Evolutionary conservation across 1,140 invertebrate species (phyloP), one percentile per base, ranked within the genome.

Genomic region (Araneus ventricosus): DNA sequence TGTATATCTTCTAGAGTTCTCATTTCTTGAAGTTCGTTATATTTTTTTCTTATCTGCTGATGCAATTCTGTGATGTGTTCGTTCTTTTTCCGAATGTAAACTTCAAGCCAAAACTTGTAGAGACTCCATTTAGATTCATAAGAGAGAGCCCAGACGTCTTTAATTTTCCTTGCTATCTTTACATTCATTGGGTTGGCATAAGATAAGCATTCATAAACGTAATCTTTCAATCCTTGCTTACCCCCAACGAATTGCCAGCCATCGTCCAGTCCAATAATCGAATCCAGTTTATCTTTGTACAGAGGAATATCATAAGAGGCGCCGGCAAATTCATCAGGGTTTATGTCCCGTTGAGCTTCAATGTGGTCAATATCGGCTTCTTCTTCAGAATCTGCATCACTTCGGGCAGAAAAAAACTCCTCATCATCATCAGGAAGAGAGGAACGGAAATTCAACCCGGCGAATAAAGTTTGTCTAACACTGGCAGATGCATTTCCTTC

Each of bases 321-420:
- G 34, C 57, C 57, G 0, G 6, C 61, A 70, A 86, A 92, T 63
- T 91, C 89, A 24, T 59, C 75, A 34, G 57, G 27, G 70, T 86
- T 80, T 30, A 86, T 70, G 8, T 70, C 39, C 8, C 90, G n/a
- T 57, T 82, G n/a, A 30, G 27, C n/a, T 86, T 85, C 59, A 34
- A 85, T 85, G n/a, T 67, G 67, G 2, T 63, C 82, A n/a, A 92
- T 86, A 45, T 92, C 90, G 7, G 34, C 90, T 90, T 59, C 89
- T 17, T 22, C 41, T 22, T 61, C 79, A 79, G 14, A 10, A 84
- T 63, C 57, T 17, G 14, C 45, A 84, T 82, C 37, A 45, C 30
- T 27, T 27, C 20, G 22, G 34, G 59, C 20, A 61, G n/a, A 4
- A 61, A 45, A 2, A 7, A 39, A 45, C n/a, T 79, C 45, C n/a